Conservation (phyloP, 2,113 vertebrate genomes). For the Cisticola juncidis region DNA sequence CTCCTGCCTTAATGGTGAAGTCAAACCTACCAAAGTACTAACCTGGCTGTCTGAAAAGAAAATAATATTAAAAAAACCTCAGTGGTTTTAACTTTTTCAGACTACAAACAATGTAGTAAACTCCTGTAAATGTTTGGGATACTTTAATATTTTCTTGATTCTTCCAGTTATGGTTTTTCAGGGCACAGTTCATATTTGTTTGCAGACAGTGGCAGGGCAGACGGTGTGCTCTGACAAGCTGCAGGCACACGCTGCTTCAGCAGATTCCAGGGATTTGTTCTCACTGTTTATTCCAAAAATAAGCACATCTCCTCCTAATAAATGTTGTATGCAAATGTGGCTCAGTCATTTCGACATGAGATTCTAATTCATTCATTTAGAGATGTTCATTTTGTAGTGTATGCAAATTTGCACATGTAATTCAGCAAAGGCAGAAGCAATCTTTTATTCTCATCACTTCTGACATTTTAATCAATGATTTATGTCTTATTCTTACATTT, state of each 20-base stretch:
- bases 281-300: slow-evolving; percentile 48
- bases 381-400: slow-evolving; percentile 44
- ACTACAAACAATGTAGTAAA: background rate
- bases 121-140: background rate
- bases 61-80: background rate
- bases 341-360: slow-evolving; percentile 34
- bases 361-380: slow-evolving; percentile 61
- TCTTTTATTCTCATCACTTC: slow-evolving; percentile 66
- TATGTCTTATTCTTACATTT: slow-evolving; percentile 49
- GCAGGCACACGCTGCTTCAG: slow-evolving; percentile 9
- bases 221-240: background rate
- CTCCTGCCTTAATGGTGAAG: background rate
- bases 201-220: background rate
- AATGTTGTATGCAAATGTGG: slow-evolving; percentile 57
- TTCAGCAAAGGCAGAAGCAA: slow-evolving; percentile 56
- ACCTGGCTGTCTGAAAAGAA: background rate
- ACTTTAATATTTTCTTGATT: background rate
- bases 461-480: slow-evolving; percentile 70
- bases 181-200: background rate
- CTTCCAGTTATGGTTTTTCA: background rate
- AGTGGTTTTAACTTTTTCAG: background rate
- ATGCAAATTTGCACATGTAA: slow-evolving; percentile 58
- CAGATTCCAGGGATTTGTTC: slow-evolving; percentile 37
- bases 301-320: slow-evolving; percentile 39
- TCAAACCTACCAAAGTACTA: background rate